Evolutionary conservation across 2,113 vertebrate species (phyloP), one percentile per base, ranked within the genome.

Genomic region (Gobius niger): DNA sequence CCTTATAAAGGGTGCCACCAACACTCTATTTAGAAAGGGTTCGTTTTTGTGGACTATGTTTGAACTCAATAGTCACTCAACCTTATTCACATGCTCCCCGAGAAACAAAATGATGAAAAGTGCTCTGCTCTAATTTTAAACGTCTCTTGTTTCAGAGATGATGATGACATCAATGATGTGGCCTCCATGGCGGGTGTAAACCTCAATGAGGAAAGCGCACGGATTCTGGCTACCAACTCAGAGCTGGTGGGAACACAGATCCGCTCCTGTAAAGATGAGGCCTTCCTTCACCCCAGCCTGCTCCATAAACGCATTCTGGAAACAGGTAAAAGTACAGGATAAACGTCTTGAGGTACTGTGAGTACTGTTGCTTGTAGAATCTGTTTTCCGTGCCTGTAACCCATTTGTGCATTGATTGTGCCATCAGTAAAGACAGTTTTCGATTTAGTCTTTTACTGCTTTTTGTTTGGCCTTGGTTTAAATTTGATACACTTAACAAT

Each of bases 141-240:
- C 72, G 7, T 69, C 7, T 68, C 49, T 7, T 63, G 0, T 77
- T 85, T 3, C 76, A 96, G 94, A 87, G 94, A 96, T 14, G 93
- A 94, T 14, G 94, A 96, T 9, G 95, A 96, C 89, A 94, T 96
- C 82, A 96, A 94, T 34, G 94, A 96, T 12, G 94, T 96, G 83
- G 91, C 93, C 10, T 95, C 94, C 67, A 94, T 96, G 94, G 94
- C 94, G 24, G 94, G 95, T 0, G 93, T 96, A 68, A 96, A 96
- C 81, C 91, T 95, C 72, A 94, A 89, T 19, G 95, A 96, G 85
- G 94, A 96, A 87, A 96, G 91, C 51, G 95, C 94, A 7, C 90
- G 92, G 71, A 94, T 96, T 84, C 79, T 95, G 73, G 95, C 94
- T 47, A 90, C 93, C 82, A 95, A 92, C 89, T 95, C 94, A 0